Evolutionary conservation across 2,113 vertebrate genomes (phyloP), one percentile per base, ranked within the genome.

Genomic region (Protomyctophum bolini): DNA sequence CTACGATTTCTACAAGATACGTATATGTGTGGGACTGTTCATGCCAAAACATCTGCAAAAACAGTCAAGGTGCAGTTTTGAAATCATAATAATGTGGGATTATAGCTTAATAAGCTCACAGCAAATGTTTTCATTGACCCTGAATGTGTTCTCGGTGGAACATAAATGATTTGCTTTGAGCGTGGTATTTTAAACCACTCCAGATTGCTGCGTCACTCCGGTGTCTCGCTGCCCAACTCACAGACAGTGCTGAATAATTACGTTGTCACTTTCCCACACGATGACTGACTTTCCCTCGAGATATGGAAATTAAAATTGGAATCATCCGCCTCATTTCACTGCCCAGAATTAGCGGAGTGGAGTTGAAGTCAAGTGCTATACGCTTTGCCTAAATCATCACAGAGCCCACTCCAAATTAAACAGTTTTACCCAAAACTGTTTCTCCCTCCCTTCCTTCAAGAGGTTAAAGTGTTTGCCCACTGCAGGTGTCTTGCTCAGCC

Each of bases 61-160:
- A 74, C 58, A 75, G 78, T 81, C 76, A 73, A 63, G 77, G 78
- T 73, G 33, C 33, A 3, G 33, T 41, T 41, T 41, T 77, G 75
- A 72, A 66, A 79, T 79, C 70, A 54, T 46, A 73, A 75, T 65
- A 72, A 75, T 66, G 68, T 47, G 6, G 69, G 75, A 86, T 80
- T 72, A 83, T 72, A 76, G 66, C 8, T 2, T 63, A 76, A 82
- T 86, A 80, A 82, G 79, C 76, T 84, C 69, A 72, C 63, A 68
- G 77, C 80, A 81, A 82, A 76, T 82, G 76, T 81, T 86, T 82
- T 77, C 76, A 77, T 80, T 82, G 77, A 77, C 10, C 7, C 33
- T 21, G 55, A 57, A 57, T 15, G 55, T 9, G 8, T 15, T 57
- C 55, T 15, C 55, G 45, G 10, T 45, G 45, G 5, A 45, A 11